phyloP scores from a whole-genome alignment of 2,797 vertebrate genomes.

The Ficedula albicollis region DNA sequence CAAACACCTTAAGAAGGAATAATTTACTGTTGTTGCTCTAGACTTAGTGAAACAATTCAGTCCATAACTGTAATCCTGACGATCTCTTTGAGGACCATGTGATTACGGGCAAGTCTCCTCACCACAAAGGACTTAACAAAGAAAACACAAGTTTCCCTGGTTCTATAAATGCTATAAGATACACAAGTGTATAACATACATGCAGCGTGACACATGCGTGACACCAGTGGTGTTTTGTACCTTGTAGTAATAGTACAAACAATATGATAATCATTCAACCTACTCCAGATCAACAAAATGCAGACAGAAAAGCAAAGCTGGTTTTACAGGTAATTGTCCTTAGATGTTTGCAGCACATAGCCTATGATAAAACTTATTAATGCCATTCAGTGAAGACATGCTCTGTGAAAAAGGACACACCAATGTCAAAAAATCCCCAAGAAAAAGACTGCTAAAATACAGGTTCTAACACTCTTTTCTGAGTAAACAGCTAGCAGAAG shows the following conservation, averaged over 20 bases:
- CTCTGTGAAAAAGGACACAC: not conserved
- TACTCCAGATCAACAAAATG: not conserved
- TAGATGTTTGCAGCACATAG: not conserved
- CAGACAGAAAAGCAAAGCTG: not conserved
- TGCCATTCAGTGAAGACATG: not conserved
- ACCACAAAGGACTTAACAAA: not conserved
- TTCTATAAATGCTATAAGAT: accelerated
- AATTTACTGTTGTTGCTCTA: not conserved
- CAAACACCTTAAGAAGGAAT: not conserved
- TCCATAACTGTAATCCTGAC: not conserved
- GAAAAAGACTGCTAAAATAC: not conserved
- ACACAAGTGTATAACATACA: accelerated
- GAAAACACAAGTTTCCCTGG: not conserved
- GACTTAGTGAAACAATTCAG: not conserved
- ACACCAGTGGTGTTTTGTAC: not conserved
- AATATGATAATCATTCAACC: not conserved
- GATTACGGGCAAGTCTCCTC: not conserved
- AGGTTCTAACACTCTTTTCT: not conserved
- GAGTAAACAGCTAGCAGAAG: slow-evolving; percentile 2
- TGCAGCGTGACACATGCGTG: accelerated
- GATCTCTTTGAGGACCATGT: accelerated
- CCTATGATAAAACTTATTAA: not conserved
- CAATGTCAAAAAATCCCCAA: not conserved
- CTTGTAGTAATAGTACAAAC: not conserved
- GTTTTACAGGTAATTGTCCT: not conserved